phyloP scores from a whole-genome alignment of 2,113 vertebrate species.

The Pangasianodon gigas region DNA sequence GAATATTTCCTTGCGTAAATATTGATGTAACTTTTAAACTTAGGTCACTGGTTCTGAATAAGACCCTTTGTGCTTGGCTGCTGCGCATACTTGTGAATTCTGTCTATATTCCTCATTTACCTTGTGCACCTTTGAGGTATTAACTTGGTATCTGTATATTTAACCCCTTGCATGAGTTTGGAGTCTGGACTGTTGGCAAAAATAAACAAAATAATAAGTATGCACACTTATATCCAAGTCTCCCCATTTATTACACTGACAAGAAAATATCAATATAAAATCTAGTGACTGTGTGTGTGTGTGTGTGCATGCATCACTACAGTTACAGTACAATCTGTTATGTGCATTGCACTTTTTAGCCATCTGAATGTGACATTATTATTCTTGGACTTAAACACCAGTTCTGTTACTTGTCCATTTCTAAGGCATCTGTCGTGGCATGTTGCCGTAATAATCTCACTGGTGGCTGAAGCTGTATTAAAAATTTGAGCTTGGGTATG shows the following conservation, averaged over 20 bases:
- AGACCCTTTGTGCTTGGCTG: not conserved
- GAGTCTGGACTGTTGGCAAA: not conserved
- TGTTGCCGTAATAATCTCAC: constrained; percentile 1
- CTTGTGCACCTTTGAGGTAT: not conserved
- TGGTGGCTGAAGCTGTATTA: constrained; percentile 10
- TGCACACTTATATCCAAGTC: not conserved
- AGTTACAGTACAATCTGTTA: not conserved
- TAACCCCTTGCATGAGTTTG: not conserved
- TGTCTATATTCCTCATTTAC: not conserved
- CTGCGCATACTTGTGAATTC: not conserved
- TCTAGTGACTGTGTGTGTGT: not conserved
- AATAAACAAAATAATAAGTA: not conserved
- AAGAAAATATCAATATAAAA: not conserved
- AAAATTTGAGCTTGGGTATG: not conserved
- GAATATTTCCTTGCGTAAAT: not conserved
- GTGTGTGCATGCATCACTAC: not conserved
- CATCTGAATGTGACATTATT: constrained; percentile 18
- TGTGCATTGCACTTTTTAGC: constrained; percentile 4
- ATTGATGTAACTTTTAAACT: not conserved
- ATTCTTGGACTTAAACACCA: constrained; percentile 8
- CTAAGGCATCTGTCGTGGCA: constrained; percentile 15
- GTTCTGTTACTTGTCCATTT: constrained; percentile 22
- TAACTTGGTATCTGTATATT: not conserved
- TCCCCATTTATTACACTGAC: not conserved
- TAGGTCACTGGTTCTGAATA: not conserved